Evolutionary conservation across 2,113 vertebrate species (phyloP), one percentile per base, ranked within the genome.

Genomic region (Cyphomyrus plagiostoma): DNA sequence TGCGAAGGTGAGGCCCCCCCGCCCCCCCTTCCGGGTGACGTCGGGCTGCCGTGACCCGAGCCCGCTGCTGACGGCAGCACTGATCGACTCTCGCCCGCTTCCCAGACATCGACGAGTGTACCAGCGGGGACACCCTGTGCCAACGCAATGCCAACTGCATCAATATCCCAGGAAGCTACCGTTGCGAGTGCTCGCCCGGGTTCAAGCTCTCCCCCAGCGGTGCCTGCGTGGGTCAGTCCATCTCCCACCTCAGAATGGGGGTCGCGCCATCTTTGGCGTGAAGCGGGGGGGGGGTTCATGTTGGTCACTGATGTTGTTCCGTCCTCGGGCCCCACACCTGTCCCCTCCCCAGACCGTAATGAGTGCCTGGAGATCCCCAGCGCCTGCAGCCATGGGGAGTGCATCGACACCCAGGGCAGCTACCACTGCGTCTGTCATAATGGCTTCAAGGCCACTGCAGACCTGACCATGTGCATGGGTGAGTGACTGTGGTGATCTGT

Each of bases 401-500:
- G 98, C 0, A 95, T 99, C 6, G 98, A 99, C 93, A 98, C 96
- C 0, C 96, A 97, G 91, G 97, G 97, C 90, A 97, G 98, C 93
- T 99, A 97, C 85, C 93, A 95, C 66, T 99, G 98, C 91, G 93
- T 97, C 89, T 99, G 98, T 92, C 97, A 97, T 94, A 98, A 96
- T 0, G 98, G 98, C 91, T 99, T 98, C 95, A 97, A 95, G 93
- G 96, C 97, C 87, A 97, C 97, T 0, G 95, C 93, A 0, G 97
- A 98, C 91, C 96, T 96, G 93, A 98, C 97, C 86, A 97, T 99
- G 97, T 99, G 98, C 95, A 96, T 97, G 96, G 98, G 97, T 99
- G 91, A 95, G 80, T 26, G n/a, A 30, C 62, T 15, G 7, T 6
- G 39, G 74, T 3, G 17, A 30, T 70, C 62, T 10, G 8, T 66